Evolutionary conservation across 2,888 invertebrate genomes (phyloP), one percentile per base, ranked within the genome.

Genomic region (Eilema caniola): DNA sequence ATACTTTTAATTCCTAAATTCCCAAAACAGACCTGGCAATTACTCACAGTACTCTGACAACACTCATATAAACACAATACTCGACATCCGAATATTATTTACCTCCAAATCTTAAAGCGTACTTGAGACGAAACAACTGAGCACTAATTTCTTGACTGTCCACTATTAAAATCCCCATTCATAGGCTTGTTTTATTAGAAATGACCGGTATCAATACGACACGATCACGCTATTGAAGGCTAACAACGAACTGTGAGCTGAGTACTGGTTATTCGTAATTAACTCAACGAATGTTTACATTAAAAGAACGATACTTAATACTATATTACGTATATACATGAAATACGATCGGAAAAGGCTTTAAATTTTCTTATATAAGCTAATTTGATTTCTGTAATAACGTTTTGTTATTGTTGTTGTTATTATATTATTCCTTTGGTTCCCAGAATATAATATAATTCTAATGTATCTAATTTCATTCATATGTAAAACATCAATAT

Each of bases 271-370:
- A 62, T 14, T 23, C 25, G 20, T 24, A 60, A 63, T 64, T 61
- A 53, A 60, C 24, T 25, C 59, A 60, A 33, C 24, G 23, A 69
- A 60, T 69, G 69, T 69, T 64, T 69, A 69, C 47, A 60, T 59
- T 63, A 59, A 56, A 63, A n/a, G 16, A n/a, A 60, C 64, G 14
- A 33, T 61, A 60, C 62, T 37, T 37, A n/a, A 59, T 31, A 57
- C 10, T 10, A 33, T 56, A 31, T 20, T 62, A 31, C 60, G n/a
- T 57, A 59, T 8, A 8, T 63, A 41, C 14, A 57, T 12, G 33
- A 24, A n/a, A 53, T 53, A n/a, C 10, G 53, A 53, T 68, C 33
- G 28, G 63, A 68, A 56, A n/a, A 67, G 5, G 37, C 14, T 23
- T 64, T 47, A 33, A 4, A 56, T 56, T 12, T 62, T 20, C 23